Base-by-base conservation (phyloP, 2,797 vertebrate species). In the Sciaenops ocellatus region DNA sequence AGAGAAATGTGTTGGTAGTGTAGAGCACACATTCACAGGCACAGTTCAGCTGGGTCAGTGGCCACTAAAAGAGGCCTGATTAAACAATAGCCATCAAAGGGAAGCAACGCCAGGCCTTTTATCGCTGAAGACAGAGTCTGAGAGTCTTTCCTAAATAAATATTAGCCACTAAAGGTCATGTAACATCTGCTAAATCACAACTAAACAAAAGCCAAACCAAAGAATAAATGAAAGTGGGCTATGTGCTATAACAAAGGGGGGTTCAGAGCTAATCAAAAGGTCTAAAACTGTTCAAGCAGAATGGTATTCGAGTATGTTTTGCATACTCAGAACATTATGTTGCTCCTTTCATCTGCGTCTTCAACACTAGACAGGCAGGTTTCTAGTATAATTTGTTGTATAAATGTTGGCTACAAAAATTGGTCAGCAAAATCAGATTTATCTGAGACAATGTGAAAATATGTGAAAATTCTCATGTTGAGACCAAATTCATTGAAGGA, bases 1-100 rank as follows among this genome's bases (percentile, higher is more conserved):
- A 56, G 62, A 28, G 52, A 69, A 73, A 64, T 24, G 61, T 47
- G 50, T 18, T 24, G 26, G 63, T 11, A 0, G 57, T 63, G 67
- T 16, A 30, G 60, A 1, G 9, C 48, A 69, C 61, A 42, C 42
- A 63, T 38, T 38, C n/a, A 48, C 46, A 51, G 13, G 24, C 63
- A 22, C 17, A 59, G 59, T 85, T 60, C 74, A 79, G 50, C 63
- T 61, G 72, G 76, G 77, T 85, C 76, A 72, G 47, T 11, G 57
- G 78, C 48, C 68, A 62, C 76, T 50, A 71, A 73, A 81, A 81
- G 68, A 63, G 61, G 67, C 57, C 87, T 86, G 87, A 87, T 88
- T 90, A 90, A 88, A 91, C 85, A 92, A 76, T 34, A 57, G 71
- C 67, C 63, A 83, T 85, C 72, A 86, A 75, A 86, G 38, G 9